Evolutionary conservation across 1,140 invertebrate genomes (phyloP).

Genomic region (Drosophila cardini): DNA sequence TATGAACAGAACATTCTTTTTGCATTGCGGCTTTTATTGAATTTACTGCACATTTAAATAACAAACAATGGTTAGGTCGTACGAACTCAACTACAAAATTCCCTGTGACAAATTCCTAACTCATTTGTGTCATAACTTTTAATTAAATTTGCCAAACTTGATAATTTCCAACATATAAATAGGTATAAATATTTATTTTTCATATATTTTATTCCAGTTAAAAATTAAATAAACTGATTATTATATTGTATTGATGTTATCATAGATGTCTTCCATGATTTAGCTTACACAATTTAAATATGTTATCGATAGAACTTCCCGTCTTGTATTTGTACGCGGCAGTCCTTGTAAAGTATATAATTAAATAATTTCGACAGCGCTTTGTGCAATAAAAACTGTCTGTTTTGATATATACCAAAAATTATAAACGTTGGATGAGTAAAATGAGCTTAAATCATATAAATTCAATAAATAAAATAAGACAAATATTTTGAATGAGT

Average conservation of each 20-base stretch:
- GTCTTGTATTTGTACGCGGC: not conserved
- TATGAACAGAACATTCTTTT: slow-evolving; percentile 41
- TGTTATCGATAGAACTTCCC: slow-evolving; percentile 15
- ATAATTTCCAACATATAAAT: no score
- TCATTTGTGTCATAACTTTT: no score
- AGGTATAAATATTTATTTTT: no score
- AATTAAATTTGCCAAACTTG: no score
- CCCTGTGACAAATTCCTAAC: no score
- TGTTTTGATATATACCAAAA: slow-evolving; percentile 44
- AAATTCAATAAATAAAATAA: not conserved
- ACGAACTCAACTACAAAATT: no score
- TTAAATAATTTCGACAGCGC: slow-evolving; percentile 48
- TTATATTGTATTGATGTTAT: no score
- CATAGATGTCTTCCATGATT: not conserved
- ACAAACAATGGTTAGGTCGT: not conserved
- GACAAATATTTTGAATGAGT: no score
- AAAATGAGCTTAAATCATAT: slow-evolving; percentile 1
- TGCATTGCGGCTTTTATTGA: slow-evolving; percentile 62
- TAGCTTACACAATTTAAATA: slow-evolving; percentile 23
- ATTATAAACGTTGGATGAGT: slow-evolving; percentile 20
- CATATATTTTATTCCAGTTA: no score
- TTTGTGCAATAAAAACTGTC: slow-evolving; percentile 16
- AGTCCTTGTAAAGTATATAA: slow-evolving; percentile 22
- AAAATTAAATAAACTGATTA: no score
- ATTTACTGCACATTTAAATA: slow-evolving; percentile 61